A percentile compares a stretch with the other conserved stretches of the same genome.
phyloP scores from a whole-genome alignment of 2,888 invertebrate genomes.

The Trachelus stipa region DNA sequence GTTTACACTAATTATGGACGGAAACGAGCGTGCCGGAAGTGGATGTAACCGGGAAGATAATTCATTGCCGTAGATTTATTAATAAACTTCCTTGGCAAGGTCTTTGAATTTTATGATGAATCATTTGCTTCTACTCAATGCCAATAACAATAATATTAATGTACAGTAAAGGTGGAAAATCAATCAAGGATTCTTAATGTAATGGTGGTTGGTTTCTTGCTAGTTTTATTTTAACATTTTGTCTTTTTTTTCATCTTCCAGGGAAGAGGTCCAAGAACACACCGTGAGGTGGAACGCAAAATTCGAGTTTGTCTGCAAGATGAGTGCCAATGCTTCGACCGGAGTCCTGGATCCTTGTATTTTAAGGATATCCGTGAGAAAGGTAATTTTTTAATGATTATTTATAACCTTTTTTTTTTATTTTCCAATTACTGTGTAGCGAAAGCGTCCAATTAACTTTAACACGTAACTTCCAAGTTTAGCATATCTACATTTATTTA shows the following conservation, averaged over 20 bases:
- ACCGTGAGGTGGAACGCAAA: slow-evolving; percentile 92
- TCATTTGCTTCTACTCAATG: not conserved
- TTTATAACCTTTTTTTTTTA: not conserved
- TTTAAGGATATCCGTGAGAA: slow-evolving; percentile 93
- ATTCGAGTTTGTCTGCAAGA: slow-evolving; percentile 95
- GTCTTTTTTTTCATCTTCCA: slow-evolving; percentile 66
- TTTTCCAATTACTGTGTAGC: not conserved
- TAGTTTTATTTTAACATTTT: slow-evolving; percentile 19
- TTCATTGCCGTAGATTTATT: not conserved
- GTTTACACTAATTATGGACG: not conserved
- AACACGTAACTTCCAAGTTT: not conserved
- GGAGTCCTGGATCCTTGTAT: slow-evolving; percentile 94
- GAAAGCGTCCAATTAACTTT: not conserved
- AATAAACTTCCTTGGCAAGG: slow-evolving; percentile 9
- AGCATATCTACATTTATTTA: not conserved
- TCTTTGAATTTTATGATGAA: not conserved
- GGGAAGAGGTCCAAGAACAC: slow-evolving; percentile 94
- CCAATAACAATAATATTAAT: not conserved
- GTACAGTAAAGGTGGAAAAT: not conserved
- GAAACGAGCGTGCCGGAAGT: not conserved
- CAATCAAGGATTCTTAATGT: not conserved
- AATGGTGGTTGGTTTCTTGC: not conserved
- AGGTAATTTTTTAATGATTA: slow-evolving; percentile 69
- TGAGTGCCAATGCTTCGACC: slow-evolving; percentile 95
- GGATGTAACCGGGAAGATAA: not conserved